Percentiles rank a stretch among this genome's conserved stretches.
Conservation (phyloP, 2,888 invertebrate species). For the Tetranychus piercei region DNA sequence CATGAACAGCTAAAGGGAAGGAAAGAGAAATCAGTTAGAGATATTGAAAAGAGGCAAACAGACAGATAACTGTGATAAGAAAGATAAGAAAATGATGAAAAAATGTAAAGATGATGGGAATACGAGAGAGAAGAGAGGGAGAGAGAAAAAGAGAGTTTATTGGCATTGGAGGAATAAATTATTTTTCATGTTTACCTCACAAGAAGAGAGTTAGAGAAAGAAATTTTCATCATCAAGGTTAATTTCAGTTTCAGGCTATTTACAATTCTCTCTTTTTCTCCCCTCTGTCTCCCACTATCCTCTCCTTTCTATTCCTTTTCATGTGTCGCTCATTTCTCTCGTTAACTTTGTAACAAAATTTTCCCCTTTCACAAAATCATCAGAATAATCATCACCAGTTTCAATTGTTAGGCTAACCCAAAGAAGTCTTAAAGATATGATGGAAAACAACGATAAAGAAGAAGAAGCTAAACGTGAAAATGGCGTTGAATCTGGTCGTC, state of each 20-base stretch:
- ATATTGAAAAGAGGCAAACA: slow-evolving; percentile 1
- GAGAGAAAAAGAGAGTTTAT: slow-evolving; percentile 3
- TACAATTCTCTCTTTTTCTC: neutral
- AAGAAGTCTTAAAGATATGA: neutral
- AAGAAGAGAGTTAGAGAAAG: slow-evolving; percentile 6
- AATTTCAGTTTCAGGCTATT: neutral
- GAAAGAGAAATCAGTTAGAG: neutral
- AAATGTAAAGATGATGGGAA: neutral
- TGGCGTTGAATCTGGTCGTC: neutral
- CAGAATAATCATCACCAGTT: neutral
- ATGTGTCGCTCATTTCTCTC: neutral
- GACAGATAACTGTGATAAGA: neutral
- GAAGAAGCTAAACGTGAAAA: neutral
- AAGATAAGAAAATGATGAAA: slow-evolving; percentile 3
- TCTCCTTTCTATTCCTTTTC: neutral
- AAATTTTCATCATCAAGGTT: neutral
- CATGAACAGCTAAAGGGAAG: neutral
- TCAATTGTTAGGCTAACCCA: neutral
- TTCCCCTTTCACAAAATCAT: neutral
- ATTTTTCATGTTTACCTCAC: slow-evolving; percentile 3
- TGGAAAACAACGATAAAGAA: neutral
- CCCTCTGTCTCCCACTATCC: neutral
- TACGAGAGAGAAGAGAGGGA: neutral
- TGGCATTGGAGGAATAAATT: neutral
- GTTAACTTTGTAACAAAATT: neutral